Evolutionary conservation across 1,140 invertebrate species (phyloP).

Genomic region (Pygmarrhopalites habei): DNA sequence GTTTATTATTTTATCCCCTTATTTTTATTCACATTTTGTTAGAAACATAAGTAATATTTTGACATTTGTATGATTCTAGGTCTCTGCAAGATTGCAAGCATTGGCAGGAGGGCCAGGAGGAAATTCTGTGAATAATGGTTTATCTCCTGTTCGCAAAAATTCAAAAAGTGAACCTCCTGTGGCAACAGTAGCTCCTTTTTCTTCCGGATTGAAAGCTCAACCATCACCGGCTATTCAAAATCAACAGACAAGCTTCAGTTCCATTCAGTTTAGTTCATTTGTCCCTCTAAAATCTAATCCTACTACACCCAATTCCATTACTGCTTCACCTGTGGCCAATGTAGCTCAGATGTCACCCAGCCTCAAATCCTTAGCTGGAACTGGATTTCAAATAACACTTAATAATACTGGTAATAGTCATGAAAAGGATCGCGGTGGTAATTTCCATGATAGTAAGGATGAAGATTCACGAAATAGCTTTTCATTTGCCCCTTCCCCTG

Average conservation of each 20-base stretch:
- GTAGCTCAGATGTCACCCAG: conserved; percentile 19
- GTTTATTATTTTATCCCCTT: no score
- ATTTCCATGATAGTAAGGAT: background rate
- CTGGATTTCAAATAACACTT: conserved; percentile 28
- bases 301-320: conserved; percentile 32
- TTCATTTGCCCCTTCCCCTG: conserved; percentile 27
- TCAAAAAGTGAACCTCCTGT: no score
- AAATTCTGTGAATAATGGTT: no score
- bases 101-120: no score
- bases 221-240: background rate
- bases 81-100: conserved; percentile 5
- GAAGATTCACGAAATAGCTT: conserved; percentile 36
- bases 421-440: background rate
- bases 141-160: no score
- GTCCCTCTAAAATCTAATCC: conserved; percentile 30
- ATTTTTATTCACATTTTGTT: no score
- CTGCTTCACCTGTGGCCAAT: conserved; percentile 11
- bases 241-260: conserved; percentile 18
- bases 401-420: conserved; percentile 3
- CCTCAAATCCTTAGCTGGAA: conserved; percentile 24
- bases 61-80: no score
- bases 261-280: conserved; percentile 28
- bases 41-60: background rate
- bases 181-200: no score
- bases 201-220: no score